Base-by-base conservation (phyloP, 2,113 vertebrate genomes). In the Rhabdomys dilectus region DNA sequence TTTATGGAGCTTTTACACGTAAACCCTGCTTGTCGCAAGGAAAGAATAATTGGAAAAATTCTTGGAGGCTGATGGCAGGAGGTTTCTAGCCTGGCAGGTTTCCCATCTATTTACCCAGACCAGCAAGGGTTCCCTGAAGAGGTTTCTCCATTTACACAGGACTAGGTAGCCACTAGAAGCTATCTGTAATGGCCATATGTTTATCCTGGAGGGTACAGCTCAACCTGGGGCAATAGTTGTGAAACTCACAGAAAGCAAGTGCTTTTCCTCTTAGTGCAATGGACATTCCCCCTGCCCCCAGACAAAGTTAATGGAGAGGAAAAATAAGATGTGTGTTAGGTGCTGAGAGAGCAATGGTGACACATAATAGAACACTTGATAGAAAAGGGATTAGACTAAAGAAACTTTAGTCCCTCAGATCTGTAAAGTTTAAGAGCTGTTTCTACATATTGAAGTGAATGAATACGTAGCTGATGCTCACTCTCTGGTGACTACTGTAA, bases 61-160 rank as follows among this genome's bases (percentile, higher is more conserved):
- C n/a, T 45, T 12, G 7, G 31, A 26, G 76, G 39, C 66, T 75
- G 89, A 87, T 93, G 86, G 86, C 91, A 93, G 82, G 66, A 91
- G 91, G 64, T 70, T 66, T 93, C 7, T 1, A n/a, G 66, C 60
- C 31, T 21, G 5, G 48, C 2, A 17, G 3, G 0, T 56, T 75
- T 10, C 3, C 45, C 56, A 9, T 13, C 24, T 17, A 0, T 48
- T 72, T 29, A 24, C 70, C 53, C 36, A 31, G 34, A 29, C 39
- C 10, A 12, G 15, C 19, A 31, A 24, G 3, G 24, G 16, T 84
- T 56, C 77, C 76, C 60, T 2, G 36, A 29, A 77, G 60, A 72
- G 26, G 76, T 66, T 87, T 48, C 19, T 36, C 8, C 21, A 13
- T 36, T 24, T 12, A 17, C 10, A 19, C 26, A 31, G 56, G 91